Conservation (phyloP, 2,113 vertebrate species). For the Grus americana region DNA sequence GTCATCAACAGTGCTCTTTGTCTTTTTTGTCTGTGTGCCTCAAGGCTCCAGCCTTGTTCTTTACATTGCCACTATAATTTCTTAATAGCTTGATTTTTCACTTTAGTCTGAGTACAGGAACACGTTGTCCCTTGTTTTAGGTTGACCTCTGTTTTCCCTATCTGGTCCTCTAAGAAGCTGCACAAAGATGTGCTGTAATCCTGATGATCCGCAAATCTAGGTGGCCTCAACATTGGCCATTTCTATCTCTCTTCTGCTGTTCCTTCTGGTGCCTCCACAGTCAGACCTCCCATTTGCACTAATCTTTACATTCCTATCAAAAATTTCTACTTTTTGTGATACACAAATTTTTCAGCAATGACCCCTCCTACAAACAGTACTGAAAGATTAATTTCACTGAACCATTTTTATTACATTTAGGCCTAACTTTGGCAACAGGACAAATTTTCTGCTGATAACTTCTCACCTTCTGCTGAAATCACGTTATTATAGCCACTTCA, state of each 20-base stretch:
- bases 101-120: not conserved
- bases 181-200: not conserved
- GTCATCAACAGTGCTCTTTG: not conserved
- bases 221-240: not conserved
- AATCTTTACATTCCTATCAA: not conserved
- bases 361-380: not conserved
- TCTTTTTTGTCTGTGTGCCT: not conserved
- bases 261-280: not conserved
- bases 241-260: not conserved
- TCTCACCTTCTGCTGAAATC: not conserved
- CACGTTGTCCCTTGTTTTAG: not conserved
- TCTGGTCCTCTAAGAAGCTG: not conserved
- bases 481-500: not conserved
- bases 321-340: not conserved
- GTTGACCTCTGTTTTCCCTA: not conserved
- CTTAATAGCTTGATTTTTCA: not conserved
- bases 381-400: not conserved
- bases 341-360: not conserved
- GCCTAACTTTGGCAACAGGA: not conserved
- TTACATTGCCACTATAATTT: not conserved
- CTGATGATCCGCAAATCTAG: not conserved
- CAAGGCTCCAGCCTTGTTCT: not conserved
- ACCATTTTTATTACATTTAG: not conserved
- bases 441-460: not conserved
- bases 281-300: not conserved